Conservation (phyloP, 2,888 invertebrate genomes). For the Cerceris rybyensis region DNA sequence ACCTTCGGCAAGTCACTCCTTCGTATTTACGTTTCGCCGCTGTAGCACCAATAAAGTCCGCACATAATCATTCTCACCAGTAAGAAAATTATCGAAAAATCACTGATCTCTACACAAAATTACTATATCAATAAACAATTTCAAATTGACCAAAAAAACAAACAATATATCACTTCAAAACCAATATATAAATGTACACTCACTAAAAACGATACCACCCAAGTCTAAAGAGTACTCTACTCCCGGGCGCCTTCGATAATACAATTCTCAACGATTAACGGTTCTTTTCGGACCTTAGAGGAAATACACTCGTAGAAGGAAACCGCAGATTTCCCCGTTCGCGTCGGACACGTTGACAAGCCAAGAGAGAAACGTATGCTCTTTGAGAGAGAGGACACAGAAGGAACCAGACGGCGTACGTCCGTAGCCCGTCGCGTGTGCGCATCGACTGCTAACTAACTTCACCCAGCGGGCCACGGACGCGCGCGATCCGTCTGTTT, state of each 20-base stretch:
- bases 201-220: too few species aligned
- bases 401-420: constrained; percentile 60
- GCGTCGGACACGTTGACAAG: constrained; percentile 53
- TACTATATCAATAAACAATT: neutral
- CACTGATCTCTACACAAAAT: neutral
- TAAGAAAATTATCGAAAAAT: neutral
- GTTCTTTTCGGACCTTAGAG: constrained; percentile 12
- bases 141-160: too few species aligned
- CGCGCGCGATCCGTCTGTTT: constrained; percentile 57
- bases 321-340: constrained; percentile 54
- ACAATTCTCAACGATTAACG: neutral
- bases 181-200: too few species aligned
- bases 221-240: too few species aligned
- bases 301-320: constrained; percentile 45
- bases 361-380: constrained; percentile 25
- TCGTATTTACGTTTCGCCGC: constrained; percentile 14
- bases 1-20: neutral
- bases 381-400: constrained; percentile 13
- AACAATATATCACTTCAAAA: too few species aligned
- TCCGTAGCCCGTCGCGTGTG: constrained; percentile 80
- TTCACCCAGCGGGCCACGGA: constrained; percentile 72
- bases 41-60: constrained; percentile 13
- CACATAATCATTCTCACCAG: constrained; percentile 11
- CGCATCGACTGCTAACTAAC: constrained; percentile 81
- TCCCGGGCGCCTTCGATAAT: too few species aligned